These are phyloP conservation scores for Drosophila ustulata DNA, from an alignment of 2,888 invertebrate species.

Conservation along the genomic window DNA sequence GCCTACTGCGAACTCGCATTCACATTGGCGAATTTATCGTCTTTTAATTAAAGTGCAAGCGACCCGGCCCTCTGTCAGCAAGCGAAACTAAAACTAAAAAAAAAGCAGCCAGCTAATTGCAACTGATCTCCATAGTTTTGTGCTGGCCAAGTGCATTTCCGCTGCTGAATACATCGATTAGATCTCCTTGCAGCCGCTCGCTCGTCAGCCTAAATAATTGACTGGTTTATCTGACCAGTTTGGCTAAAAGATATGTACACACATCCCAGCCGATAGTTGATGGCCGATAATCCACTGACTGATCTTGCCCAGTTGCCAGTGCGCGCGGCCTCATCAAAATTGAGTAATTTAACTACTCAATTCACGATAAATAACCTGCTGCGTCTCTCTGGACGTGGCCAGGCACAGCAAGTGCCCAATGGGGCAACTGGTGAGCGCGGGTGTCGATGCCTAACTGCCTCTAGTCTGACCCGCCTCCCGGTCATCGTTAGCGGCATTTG, in stretches of 20 bases:
- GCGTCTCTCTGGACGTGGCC: constrained; percentile 27
- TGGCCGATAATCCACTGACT: constrained; percentile 12
- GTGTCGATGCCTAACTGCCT: constrained; percentile 50
- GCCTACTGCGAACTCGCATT: constrained; percentile 40
- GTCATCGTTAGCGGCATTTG: constrained; percentile 74
- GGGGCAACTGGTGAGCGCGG: constrained; percentile 54
- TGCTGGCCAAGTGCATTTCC: constrained; percentile 49
- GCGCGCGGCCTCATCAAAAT: constrained; percentile 64
- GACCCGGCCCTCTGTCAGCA: constrained; percentile 74
- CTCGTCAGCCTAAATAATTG: constrained; percentile 61
- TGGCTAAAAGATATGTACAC: constrained; percentile 59
- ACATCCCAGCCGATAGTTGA: constrained; percentile 28
- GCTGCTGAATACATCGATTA: constrained; percentile 41
- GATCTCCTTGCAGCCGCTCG: constrained; percentile 28
- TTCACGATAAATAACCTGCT: constrained; percentile 80
- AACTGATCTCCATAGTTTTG: constrained; percentile 28
- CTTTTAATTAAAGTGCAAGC: constrained; percentile 84
- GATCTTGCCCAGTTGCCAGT: constrained; percentile 24
- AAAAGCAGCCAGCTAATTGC: constrained; percentile 68
- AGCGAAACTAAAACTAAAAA: background rate
- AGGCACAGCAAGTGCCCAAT: constrained; percentile 58
- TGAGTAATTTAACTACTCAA: constrained; percentile 83
- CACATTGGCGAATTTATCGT: constrained; percentile 83
- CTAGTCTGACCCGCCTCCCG: constrained; percentile 16
- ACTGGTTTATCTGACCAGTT: constrained; percentile 63